Evolutionary conservation across 2,888 invertebrate genomes (phyloP).

Genomic region (Yponomeuta sedellus): DNA sequence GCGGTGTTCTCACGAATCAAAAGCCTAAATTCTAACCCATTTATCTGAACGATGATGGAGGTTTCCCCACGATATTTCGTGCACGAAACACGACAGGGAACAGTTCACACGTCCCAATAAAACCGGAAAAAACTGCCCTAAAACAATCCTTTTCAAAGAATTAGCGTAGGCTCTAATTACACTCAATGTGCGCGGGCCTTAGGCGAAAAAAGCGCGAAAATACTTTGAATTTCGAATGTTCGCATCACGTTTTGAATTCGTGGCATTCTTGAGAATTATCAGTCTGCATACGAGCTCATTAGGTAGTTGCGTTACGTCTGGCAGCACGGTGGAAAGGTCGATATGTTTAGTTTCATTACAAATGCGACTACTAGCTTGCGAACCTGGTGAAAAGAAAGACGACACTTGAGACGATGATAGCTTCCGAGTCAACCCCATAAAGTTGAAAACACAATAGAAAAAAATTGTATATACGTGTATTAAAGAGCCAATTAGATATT

Average conservation of each 20-base stretch:
- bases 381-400: no score
- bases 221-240: conserved; percentile 23
- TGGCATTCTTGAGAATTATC: conserved; percentile 24
- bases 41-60: conserved; percentile 21
- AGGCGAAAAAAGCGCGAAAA: conserved; percentile 25
- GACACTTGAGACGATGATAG: no score
- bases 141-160: conserved; percentile 21
- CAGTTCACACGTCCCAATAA: conserved; percentile 22
- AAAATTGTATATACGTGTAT: no score
- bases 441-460: no score
- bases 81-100: conserved; percentile 17
- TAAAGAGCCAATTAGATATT: no score
- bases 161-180: conserved; percentile 24
- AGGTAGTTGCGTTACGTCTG: conserved; percentile 11
- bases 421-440: no score
- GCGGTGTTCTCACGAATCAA: conserved; percentile 15
- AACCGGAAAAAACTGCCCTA: conserved; percentile 11
- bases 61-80: conserved; percentile 24
- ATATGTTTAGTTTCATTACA: conserved; percentile 21
- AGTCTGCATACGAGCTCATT: conserved; percentile 11
- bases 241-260: conserved; percentile 25
- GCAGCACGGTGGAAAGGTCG: conserved; percentile 21
- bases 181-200: conserved; percentile 20
- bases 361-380: no score
- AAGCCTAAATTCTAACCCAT: conserved; percentile 15